Conservation (phyloP, 2,888 invertebrate genomes). For the Vanessa cardui region DNA sequence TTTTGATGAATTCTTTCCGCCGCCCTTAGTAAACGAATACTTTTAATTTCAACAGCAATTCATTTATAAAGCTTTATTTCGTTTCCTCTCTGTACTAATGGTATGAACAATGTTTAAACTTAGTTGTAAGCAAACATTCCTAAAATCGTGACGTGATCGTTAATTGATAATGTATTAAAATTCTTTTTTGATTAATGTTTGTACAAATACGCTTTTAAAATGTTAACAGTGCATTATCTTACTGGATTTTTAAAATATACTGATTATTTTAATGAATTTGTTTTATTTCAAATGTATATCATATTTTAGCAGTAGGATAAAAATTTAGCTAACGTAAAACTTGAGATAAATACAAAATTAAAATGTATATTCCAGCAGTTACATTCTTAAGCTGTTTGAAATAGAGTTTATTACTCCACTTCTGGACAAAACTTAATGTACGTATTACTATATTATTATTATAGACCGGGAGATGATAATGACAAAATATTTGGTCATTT, state of each 20-base stretch:
- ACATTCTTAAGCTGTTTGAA: too few relatives aligned
- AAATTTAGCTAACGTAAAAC: too few relatives aligned
- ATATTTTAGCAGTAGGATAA: too few relatives aligned
- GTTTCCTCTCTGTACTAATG: neutral
- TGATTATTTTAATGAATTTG: slow-evolving; percentile 37
- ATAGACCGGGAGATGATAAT: too few relatives aligned
- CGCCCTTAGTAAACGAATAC: slow-evolving; percentile 12
- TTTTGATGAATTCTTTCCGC: slow-evolving; percentile 25
- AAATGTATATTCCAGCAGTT: too few relatives aligned
- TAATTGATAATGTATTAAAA: slow-evolving; percentile 22
- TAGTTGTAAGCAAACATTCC: slow-evolving; percentile 20
- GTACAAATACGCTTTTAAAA: slow-evolving; percentile 67
- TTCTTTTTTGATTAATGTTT: slow-evolving; percentile 43
- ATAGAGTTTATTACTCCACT: too few relatives aligned
- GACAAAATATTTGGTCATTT: too few relatives aligned
- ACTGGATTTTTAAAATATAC: slow-evolving; percentile 60
- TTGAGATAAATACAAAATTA: too few relatives aligned
- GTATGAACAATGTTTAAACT: neutral
- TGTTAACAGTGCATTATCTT: slow-evolving; percentile 62
- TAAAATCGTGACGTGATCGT: slow-evolving; percentile 9
- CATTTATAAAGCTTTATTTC: neutral
- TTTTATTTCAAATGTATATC: slow-evolving; percentile 26
- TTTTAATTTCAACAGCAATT: neutral
- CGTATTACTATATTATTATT: too few relatives aligned
- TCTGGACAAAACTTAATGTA: too few relatives aligned